Evolutionary conservation across 2,797 vertebrate genomes (phyloP).

Genomic region (Anas flavirostris): DNA sequence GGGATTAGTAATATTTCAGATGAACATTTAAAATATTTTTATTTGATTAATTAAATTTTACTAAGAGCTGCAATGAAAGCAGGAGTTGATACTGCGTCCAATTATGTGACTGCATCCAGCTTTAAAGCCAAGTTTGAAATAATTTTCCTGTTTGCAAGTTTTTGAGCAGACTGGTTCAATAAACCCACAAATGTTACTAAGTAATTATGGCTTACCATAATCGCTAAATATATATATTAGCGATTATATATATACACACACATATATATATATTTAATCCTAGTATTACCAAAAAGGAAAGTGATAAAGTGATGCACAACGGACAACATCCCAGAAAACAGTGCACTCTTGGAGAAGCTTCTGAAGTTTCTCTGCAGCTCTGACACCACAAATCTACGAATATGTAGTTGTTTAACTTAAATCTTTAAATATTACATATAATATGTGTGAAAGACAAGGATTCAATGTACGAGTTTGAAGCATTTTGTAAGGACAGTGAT

Average conservation of each 20-base stretch:
- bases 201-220: neutral
- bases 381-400: neutral
- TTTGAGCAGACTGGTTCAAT: neutral
- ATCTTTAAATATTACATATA: constrained; percentile 14
- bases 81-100: neutral
- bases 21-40: neutral
- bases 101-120: neutral
- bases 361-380: neutral
- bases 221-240: neutral
- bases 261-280: neutral
- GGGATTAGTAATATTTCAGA: neutral
- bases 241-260: too few species aligned
- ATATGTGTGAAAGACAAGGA: neutral
- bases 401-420: neutral
- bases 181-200: constrained; percentile 10
- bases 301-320: neutral
- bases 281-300: neutral
- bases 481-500: neutral
- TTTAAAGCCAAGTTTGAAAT: neutral
- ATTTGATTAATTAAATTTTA: neutral
- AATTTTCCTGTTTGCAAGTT: neutral
- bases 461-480: neutral
- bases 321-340: neutral
- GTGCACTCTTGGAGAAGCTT: neutral
- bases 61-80: neutral